Evolutionary conservation across 2,797 vertebrate genomes (phyloP).

Genomic region (Enteromius argenteus): DNA sequence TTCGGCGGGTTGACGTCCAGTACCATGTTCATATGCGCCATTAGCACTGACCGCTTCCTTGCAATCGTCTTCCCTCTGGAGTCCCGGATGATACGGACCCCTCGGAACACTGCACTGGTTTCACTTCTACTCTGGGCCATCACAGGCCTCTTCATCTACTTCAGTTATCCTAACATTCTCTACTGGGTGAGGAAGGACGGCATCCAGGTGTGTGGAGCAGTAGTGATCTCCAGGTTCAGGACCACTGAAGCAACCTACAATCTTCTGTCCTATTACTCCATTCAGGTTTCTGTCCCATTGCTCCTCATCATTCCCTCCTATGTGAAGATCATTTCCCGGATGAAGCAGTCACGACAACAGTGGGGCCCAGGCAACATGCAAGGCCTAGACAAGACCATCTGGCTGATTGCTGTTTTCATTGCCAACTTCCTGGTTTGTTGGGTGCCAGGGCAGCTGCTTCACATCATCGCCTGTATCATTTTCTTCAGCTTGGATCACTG

Average conservation of each 20-base stretch:
- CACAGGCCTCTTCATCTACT: conserved; percentile 58
- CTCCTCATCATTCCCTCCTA: conserved; percentile 62
- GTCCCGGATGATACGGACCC: conserved; percentile 56
- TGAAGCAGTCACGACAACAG: conserved; percentile 55
- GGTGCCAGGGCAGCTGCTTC: conserved; percentile 65
- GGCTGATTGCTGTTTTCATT: conserved; percentile 60
- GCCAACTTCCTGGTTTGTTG: conserved; percentile 65
- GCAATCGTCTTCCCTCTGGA: conserved; percentile 61
- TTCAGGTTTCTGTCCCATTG: conserved; percentile 62
- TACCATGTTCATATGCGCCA: conserved; percentile 63
- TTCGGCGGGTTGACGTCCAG: conserved; percentile 60
- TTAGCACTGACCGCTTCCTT: conserved; percentile 58
- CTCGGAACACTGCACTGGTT: conserved; percentile 51
- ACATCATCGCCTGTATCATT: conserved; percentile 60
- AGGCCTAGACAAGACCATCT: conserved; percentile 56
- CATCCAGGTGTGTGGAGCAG: conserved; percentile 52
- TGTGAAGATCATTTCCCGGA: conserved; percentile 53
- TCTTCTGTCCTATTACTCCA: conserved; percentile 60
- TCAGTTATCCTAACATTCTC: conserved; percentile 61
- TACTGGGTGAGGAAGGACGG: conserved; percentile 49
- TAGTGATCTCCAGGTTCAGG: conserved; percentile 52
- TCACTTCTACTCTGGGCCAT: conserved; percentile 61
- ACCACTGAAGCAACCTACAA: conserved; percentile 46
- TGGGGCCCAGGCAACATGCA: conserved; percentile 46
- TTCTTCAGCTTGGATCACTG: conserved; percentile 58